A percentile compares a stretch with the other conserved stretches of the same genome.
Evolutionary conservation across 2,888 invertebrate species (phyloP).

Genomic region (Ochropleura leucogaster): DNA sequence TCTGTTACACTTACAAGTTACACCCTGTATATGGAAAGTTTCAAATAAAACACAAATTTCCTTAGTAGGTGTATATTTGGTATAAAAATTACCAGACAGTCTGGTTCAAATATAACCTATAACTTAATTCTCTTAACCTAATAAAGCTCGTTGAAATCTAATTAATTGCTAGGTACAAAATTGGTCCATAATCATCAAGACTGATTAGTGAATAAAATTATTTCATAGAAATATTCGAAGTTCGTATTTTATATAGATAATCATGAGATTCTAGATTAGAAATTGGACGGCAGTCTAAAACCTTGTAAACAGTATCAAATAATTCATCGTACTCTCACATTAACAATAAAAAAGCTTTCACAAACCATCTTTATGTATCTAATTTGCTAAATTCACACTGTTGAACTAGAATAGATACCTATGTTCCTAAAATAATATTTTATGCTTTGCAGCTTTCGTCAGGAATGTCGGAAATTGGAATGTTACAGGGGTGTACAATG

Average conservation of each 20-base stretch:
- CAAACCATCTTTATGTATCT: conserved; percentile 11
- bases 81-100: conserved; percentile 85
- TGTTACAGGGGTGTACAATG: conserved; percentile 25
- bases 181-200: conserved; percentile 66
- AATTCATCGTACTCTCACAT: conserved; percentile 16
- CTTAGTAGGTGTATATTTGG: conserved; percentile 86
- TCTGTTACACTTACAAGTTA: too few relatives aligned
- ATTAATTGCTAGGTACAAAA: conserved; percentile 68
- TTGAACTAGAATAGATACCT: conserved; percentile 15
- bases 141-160: conserved; percentile 84
- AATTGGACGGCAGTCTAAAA: conserved; percentile 54
- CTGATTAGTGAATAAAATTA: conserved; percentile 28
- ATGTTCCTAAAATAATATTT: conserved; percentile 26
- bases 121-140: conserved; percentile 78
- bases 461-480: conserved; percentile 55
- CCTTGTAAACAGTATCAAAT: conserved; percentile 19
- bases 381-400: conserved; percentile 9
- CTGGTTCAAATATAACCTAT: conserved; percentile 79
- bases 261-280: conserved; percentile 53
- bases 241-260: conserved; percentile 12
- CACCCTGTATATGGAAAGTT: neutral
- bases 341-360: conserved; percentile 9
- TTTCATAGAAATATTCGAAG: conserved; percentile 14
- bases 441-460: conserved; percentile 36
- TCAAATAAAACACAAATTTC: conserved; percentile 56